Base-by-base conservation (phyloP, 2,888 invertebrate species). In the Himalopsyche kuldschensis region DNA sequence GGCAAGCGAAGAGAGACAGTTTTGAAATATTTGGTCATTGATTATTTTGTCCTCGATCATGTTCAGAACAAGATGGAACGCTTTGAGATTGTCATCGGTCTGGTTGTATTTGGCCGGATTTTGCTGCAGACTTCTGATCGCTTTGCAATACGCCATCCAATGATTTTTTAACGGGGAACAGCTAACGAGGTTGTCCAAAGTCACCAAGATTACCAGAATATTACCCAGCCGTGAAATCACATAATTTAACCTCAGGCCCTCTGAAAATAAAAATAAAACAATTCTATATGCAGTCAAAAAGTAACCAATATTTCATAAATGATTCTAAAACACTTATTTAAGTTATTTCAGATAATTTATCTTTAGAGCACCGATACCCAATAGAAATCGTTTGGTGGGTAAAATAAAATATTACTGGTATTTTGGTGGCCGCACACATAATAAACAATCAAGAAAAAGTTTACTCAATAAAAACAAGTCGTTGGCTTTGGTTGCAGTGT, bases 61-160 rank as follows among this genome's bases (percentile, higher is more conserved):
- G 86, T 93, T 93, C 83, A 97, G 90, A 77, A 96, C 93, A 87
- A 94, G 95, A 87, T 94, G 93, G 86, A 97, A 92, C 4, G 94
- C 94, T 85, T 92, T 91, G 6, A 96, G 90, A 88, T 94, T 94
- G 10, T 94, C 92, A 87, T 93, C 90, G 78, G 93, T 89, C 78
- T 95, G 89, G 84, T 93, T 91, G 88, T 94, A 92, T 88, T 93
- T 92, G 46, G 92, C 89, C 41, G 94, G 93, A 88, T 94, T 94
- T 86, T 94, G 94, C 82, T 93, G 91, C 41, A 95, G 93, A 41
- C 94, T 93, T 87, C 94, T 94, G 0, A 97, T 90, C 88, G 94
- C 94, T 89, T 96, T 94, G 88, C 94, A 94, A 88, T 97, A 98
- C 35, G 94, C 91, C 80, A 93, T 93, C 97, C 97, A 98, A 88